Evolutionary conservation across 2,888 invertebrate species (phyloP).

Genomic region (Stictocephala bisonia): DNA sequence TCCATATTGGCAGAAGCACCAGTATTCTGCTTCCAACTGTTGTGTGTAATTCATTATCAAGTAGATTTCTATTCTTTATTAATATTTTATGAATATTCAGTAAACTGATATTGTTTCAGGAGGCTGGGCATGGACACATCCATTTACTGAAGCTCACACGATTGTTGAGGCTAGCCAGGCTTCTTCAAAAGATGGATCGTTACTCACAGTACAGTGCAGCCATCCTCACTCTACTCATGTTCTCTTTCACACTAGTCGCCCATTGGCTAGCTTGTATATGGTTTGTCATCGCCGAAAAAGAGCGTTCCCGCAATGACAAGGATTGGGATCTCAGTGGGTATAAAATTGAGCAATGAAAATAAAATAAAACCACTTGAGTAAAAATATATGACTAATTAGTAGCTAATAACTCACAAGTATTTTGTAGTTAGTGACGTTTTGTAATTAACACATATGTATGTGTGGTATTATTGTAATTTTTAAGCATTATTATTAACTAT

Average conservation of each 20-base stretch:
- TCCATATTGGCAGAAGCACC: not conserved
- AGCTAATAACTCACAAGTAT: no score
- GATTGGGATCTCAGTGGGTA: constrained; percentile 86
- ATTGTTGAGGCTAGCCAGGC: constrained; percentile 85
- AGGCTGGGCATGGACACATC: constrained; percentile 74
- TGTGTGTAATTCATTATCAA: no score
- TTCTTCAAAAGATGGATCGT: constrained; percentile 96
- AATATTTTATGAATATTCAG: no score
- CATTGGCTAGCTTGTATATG: constrained; percentile 98
- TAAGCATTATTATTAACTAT: no score
- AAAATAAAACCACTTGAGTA: no score
- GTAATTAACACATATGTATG: no score
- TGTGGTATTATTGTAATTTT: no score
- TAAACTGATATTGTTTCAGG: no score
- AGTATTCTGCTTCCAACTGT: not conserved
- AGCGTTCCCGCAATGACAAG: constrained; percentile 74
- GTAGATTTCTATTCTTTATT: no score
- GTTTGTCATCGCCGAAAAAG: constrained; percentile 95
- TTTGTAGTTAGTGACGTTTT: no score
- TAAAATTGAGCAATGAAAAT: no score
- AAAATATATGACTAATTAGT: no score
- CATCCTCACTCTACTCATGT: constrained; percentile 92
- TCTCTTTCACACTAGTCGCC: constrained; percentile 92
- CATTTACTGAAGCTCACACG: constrained; percentile 94
- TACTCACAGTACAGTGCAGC: constrained; percentile 97